Evolutionary conservation across 2,797 vertebrate species (phyloP).

Genomic region (Schizopygopsis pylzovi): DNA sequence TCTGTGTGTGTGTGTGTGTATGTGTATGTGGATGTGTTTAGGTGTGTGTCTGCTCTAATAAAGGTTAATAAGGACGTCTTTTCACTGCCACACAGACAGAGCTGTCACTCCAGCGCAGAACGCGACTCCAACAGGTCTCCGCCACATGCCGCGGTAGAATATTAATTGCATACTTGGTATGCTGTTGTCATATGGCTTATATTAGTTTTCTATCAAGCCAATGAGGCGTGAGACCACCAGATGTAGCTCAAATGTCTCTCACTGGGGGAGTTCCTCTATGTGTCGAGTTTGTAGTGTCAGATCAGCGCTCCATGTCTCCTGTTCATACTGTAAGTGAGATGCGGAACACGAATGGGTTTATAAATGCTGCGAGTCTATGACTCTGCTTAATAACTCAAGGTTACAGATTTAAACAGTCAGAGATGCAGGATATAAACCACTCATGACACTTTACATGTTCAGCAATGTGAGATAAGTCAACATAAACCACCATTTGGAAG

Average conservation of each 20-base stretch:
- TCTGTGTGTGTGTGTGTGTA: background rate
- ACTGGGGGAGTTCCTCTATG: constrained; percentile 41
- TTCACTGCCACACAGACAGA: constrained; percentile 62
- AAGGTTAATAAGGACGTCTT: constrained; percentile 76
- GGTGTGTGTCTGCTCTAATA: constrained; percentile 47
- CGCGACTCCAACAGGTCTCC: constrained; percentile 62
- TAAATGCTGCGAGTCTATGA: constrained; percentile 51
- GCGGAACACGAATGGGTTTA: constrained; percentile 63
- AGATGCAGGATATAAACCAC: background rate
- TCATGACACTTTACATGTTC: background rate
- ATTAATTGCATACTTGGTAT: constrained; percentile 78
- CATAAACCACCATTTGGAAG: background rate
- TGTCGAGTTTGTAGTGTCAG: constrained; percentile 49
- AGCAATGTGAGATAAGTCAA: background rate
- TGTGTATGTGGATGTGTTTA: constrained; percentile 35
- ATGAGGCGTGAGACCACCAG: constrained; percentile 76
- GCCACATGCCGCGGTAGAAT: constrained; percentile 72
- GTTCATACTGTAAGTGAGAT: constrained; percentile 70
- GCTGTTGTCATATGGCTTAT: constrained; percentile 77
- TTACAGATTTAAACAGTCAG: background rate
- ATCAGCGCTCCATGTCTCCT: constrained; percentile 55
- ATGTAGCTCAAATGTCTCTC: constrained; percentile 70
- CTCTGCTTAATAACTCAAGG: background rate
- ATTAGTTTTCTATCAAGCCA: constrained; percentile 80
- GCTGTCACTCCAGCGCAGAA: constrained; percentile 62